These are phyloP conservation scores for Drosophila saltans DNA, from an alignment of 1,140 invertebrate genomes.

Conservation along the genomic window DNA sequence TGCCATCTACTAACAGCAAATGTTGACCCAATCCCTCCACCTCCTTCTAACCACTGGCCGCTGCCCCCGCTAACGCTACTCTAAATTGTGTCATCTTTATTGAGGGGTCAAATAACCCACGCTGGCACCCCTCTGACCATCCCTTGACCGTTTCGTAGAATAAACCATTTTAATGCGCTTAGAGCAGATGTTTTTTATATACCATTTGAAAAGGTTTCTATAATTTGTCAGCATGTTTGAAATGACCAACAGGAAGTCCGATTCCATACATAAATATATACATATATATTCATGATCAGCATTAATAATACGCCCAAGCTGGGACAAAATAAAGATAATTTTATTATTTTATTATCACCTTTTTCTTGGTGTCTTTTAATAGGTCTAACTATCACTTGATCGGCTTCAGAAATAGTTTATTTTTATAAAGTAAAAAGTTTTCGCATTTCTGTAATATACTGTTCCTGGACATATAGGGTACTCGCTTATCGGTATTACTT, in stretches of 20 bases:
- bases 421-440: no score
- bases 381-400: no score
- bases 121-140: constrained; percentile 15
- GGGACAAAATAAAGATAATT: no score
- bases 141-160: constrained; percentile 1
- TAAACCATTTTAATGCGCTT: constrained; percentile 59
- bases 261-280: no score
- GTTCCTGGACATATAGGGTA: no score
- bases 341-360: no score
- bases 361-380: no score
- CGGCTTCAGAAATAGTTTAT: no score
- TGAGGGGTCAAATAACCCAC: constrained; percentile 48
- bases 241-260: neutral
- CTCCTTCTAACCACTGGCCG: neutral
- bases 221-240: neutral
- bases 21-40: constrained; percentile 34
- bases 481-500: no score
- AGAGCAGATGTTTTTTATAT: constrained; percentile 68
- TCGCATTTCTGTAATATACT: no score
- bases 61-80: neutral
- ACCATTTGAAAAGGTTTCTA: neutral
- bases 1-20: constrained; percentile 17
- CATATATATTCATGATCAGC: no score
- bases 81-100: constrained; percentile 69
- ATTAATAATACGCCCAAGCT: no score